Evolutionary conservation across 2,797 vertebrate species (phyloP), one percentile per base, ranked within the genome.

Genomic region (Rhynchotus rufescens): DNA sequence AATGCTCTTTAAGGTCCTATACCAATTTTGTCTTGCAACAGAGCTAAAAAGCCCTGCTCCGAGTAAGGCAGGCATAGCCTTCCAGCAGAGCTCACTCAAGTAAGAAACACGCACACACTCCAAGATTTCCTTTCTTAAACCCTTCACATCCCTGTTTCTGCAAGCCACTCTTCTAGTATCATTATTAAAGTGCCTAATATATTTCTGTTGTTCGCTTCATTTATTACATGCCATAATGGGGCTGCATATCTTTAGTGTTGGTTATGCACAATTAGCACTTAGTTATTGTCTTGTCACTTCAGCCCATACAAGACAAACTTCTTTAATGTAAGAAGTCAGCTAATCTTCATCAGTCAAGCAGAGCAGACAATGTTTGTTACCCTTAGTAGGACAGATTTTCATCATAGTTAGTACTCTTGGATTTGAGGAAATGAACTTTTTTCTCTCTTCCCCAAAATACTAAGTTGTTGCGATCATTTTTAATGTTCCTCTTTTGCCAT

Each of bases 191-290:
- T 8, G 5, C 95, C 96, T 97, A 95, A 97, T 97, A 97, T 90
- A 96, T 97, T 98, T 97, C 97, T 88, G 89, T 95, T 97, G 93
- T 92, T 92, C 51, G 88, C 97, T 98, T 96, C 97, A 97, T 98
- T 98, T 98, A 97, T 97, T 98, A 94, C 95, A 65, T 80, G 95
- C 96, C 90, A 87, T 97, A 96, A 97, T 97, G 96, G 96, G 92
- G 61, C 97, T 96, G 96, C 97, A 96, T 97, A 96, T 96, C 97
- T 97, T 97, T 97, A 97, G 97, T 94, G 94, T 95, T 97, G 98
- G 98, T 98, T 99, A 98, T 98, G 98, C 98, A 98, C 98, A 99
- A 98, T 99, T 99, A 99, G 98, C 98, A 98, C 97, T 97, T 89
- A 96, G 98, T 98, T 98, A 98, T 98, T 98, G 98, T 98, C 98